Evolutionary conservation across 2,888 invertebrate species (phyloP), one percentile per base, ranked within the genome.

Genomic region (Brassicogethes aeneus): DNA sequence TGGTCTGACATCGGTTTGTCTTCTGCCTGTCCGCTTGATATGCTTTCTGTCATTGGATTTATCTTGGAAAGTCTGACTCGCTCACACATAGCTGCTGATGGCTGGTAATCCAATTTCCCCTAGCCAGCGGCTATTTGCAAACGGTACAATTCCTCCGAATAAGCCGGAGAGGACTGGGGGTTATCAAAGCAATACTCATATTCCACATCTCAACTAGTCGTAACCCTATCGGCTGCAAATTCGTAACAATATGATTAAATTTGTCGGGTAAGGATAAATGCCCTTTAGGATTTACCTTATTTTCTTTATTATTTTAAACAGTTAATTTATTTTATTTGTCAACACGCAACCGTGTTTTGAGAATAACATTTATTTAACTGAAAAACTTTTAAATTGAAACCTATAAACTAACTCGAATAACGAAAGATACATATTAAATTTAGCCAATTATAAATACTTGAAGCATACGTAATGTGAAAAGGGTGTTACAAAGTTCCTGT

Each of bases 61-160:
- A 51, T 50, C 50, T 40, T 29, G 35, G 16, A 17, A 16, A 34
- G 40, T 34, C 34, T 34, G 17, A 10, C 15, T 46, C 41, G 48
- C 47, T 49, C 47, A 41, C 50, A 45, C 45, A 42, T 42, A 41
- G 40, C 42, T 40, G 47, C 45, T 50, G 51, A 48, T 49, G 52
- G 51, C 48, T 46, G 50, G 50, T 55, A 56, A 55, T 59, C 53
- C 53, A 56, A 57, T 59, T 54, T 54, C 49, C 46, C 51, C 46
- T 56, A 53, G 55, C 56, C 56, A 51, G 46, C 50, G 57, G 59
- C 56, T 53, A 56, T 55, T 57, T 54, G 52, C 51, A 51, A 55
- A 54, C 50, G 53, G 47, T 48, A 48, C 53, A 55, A 44, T 45
- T 43, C 43, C 45, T 40, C 17, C 39, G 44, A 47, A 46, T 43